Base-by-base conservation (phyloP, 2,888 invertebrate species). In the Eledone cirrhosa region DNA sequence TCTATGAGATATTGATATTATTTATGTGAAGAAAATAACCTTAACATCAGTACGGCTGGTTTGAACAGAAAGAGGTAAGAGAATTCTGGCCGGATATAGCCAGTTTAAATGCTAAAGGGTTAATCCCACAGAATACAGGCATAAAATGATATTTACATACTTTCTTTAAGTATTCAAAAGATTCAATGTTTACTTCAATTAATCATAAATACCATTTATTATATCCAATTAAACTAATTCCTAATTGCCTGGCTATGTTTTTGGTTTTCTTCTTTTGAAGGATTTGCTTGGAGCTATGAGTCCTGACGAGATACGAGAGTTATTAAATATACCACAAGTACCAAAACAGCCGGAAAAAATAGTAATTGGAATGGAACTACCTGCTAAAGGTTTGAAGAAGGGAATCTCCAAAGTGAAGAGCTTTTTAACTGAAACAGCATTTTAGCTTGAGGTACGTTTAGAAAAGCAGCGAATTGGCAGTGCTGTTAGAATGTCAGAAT, bases 361-460 rank as follows among this genome's bases (percentile, higher is more conserved):
- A 47, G 76, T 76, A 19, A 76, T 76, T 76, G 76, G 76, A 8
- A 76, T 76, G 76, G 76, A 76, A 48, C 76, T 76, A 27, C 76
- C 76, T 27, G 48, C 48, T 19, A 76, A 76, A 76, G 76, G 76
- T 2, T 47, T 76, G 22, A 76, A 76, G 27, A 76, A 76, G 41
- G 76, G 76, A 24, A 76, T 76, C 19, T 48, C 76, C 16, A 48
- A 76, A 48, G 76, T 48, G 48, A 76, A 76, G 48, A 48, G 48
- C 41, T 76, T 48, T 48, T 24, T 76, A 29, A 76, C 76, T 47
- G 14, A 47, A n/a, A 72, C 72, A 41, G 72, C 31, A 31, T 72
- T 72, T 41, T 72, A 72, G n/a, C 41, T 41, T 41, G 41, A 41
- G 41, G 41, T 41, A 41, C 41, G 11, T 41, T 41, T 41, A 41